These are phyloP conservation scores for Selenia dentaria DNA, from an alignment of 2,888 invertebrate species.

Conservation along the genomic window DNA sequence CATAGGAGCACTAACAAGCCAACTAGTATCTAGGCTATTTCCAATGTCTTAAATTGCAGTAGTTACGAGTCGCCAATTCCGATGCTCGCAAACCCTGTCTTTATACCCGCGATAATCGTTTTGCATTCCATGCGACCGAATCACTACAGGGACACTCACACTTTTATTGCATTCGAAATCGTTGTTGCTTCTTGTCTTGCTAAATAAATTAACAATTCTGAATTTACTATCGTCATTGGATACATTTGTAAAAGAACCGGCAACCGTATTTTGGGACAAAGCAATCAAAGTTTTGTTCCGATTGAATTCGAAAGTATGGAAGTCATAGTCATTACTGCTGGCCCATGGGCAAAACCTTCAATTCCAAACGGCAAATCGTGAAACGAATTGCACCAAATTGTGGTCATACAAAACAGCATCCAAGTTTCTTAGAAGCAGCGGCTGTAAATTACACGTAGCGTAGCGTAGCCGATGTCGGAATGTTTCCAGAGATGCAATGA, in stretches of 20 bases:
- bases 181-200: conserved; percentile 23
- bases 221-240: conserved; percentile 3
- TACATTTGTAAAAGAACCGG: neutral
- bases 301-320: conserved; percentile 20
- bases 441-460: conserved; percentile 27
- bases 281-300: conserved; percentile 6
- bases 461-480: conserved; percentile 11
- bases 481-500: conserved; percentile 32
- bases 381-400: conserved; percentile 23
- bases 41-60: conserved; percentile 28
- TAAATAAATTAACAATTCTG: conserved; percentile 23
- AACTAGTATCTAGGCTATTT: conserved; percentile 24
- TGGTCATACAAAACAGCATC: conserved; percentile 20
- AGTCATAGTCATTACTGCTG: conserved; percentile 3
- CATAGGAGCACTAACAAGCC: conserved; percentile 21
- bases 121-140: conserved; percentile 26
- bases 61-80: conserved; percentile 19
- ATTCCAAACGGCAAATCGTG: conserved; percentile 13
- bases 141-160: too few species aligned
- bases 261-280: neutral
- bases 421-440: conserved; percentile 34
- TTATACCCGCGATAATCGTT: conserved; percentile 17
- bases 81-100: conserved; percentile 18
- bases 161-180: conserved; percentile 30
- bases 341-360: conserved; percentile 11